Evolutionary conservation across 2,797 vertebrate species (phyloP).

Genomic region (Myotis pilosus): DNA sequence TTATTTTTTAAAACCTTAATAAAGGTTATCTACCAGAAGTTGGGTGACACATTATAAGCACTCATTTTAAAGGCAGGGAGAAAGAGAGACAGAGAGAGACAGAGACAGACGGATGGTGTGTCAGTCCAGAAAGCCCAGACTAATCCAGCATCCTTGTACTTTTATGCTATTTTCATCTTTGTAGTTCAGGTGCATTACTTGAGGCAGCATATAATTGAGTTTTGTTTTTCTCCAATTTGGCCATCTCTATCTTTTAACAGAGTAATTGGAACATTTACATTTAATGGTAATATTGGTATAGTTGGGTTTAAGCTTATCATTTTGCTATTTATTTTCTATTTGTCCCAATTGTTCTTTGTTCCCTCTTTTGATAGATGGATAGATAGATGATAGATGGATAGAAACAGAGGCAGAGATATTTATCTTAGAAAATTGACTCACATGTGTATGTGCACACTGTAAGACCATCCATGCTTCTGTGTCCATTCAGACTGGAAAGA

Average conservation of each 20-base stretch:
- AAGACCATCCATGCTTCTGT: background rate
- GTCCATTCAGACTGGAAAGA: background rate
- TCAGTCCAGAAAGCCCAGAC: background rate
- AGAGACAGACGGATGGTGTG: background rate
- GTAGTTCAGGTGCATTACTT: background rate
- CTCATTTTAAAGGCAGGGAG: background rate
- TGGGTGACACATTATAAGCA: background rate
- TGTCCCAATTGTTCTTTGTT: background rate
- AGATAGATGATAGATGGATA: background rate
- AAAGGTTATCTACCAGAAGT: background rate
- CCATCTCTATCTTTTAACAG: background rate
- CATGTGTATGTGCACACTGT: background rate
- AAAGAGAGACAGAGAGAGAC: background rate
- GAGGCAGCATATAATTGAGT: background rate
- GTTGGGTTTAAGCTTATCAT: background rate
- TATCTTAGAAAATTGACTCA: background rate
- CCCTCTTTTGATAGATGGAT: background rate
- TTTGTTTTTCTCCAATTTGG: background rate
- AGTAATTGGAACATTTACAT: background rate
- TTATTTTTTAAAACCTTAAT: background rate
- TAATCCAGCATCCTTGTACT: background rate
- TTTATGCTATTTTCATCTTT: background rate
- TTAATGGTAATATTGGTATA: background rate
- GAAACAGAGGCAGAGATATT: background rate
- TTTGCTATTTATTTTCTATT: background rate